Percentiles rank a stretch among this genome's conserved stretches.
Conservation (phyloP, 64 coral and sea anemone species). For the Acropora tenuis region DNA sequence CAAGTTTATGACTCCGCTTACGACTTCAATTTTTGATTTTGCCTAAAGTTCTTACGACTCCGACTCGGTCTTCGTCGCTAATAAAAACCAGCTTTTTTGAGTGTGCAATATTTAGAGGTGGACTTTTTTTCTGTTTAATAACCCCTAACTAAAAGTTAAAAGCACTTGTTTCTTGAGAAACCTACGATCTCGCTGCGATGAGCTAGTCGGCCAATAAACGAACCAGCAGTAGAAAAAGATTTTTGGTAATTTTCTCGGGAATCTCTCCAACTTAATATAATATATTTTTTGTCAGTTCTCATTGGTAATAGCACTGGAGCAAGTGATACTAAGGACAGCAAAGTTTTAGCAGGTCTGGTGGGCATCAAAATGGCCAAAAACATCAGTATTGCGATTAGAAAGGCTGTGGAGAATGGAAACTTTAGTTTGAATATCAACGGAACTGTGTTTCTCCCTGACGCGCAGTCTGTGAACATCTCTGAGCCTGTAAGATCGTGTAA, state of each 20-base stretch:
- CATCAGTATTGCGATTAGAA: conserved; percentile 14
- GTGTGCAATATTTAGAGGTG: neutral
- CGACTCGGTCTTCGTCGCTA: no score
- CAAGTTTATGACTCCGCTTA: no score
- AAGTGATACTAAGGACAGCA: neutral
- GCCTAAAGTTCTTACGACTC: no score
- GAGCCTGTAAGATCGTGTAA: neutral
- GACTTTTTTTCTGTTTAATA: neutral
- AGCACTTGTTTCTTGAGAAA: neutral
- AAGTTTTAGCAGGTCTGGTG: neutral
- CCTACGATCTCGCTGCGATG: neutral
- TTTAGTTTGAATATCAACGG: conserved; percentile 42
- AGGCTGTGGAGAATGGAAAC: conserved; percentile 31
- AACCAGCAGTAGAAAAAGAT: neutral
- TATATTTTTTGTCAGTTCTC: neutral
- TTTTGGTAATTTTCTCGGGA: neutral
- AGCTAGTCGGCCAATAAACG: neutral
- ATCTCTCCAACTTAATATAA: neutral
- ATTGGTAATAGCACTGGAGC: neutral
- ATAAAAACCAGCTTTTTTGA: no score
- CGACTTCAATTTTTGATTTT: no score
- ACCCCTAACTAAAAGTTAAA: neutral
- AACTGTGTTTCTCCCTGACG: neutral
- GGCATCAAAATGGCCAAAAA: conserved; percentile 5
- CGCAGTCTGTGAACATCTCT: conserved; percentile 18